Conservation (phyloP, 2,797 vertebrate genomes). For the Gila robusta region DNA sequence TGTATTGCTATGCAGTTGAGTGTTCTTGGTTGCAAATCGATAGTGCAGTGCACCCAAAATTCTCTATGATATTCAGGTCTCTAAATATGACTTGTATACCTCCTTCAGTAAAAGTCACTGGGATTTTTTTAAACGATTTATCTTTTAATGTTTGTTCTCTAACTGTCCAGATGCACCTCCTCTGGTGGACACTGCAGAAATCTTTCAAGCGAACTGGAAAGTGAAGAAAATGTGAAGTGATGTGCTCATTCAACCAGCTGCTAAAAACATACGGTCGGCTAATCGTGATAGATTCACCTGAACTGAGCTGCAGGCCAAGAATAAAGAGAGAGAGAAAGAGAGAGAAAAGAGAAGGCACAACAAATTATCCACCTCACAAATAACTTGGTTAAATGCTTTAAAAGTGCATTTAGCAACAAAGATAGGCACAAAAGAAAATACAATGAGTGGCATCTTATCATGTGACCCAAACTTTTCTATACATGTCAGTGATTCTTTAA, state of each 20-base stretch:
- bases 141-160: background rate
- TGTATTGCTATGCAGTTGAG: background rate
- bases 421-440: slow-evolving; percentile 32
- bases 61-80: background rate
- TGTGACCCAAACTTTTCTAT: slow-evolving; percentile 43
- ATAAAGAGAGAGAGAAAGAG: background rate
- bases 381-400: slow-evolving; percentile 39
- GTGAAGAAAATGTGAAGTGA: slow-evolving; percentile 33
- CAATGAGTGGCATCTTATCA: slow-evolving; percentile 37
- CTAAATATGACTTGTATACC: background rate
- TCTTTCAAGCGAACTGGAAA: slow-evolving; percentile 8
- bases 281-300: slow-evolving; percentile 45
- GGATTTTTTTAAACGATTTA: background rate
- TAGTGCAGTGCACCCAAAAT: background rate
- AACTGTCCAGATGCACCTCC: background rate
- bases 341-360: background rate
- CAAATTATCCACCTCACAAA: slow-evolving; percentile 36
- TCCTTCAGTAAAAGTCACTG: background rate
- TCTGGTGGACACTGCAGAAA: slow-evolving; percentile 8
- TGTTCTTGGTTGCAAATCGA: background rate
- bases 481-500: slow-evolving; percentile 47
- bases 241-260: slow-evolving; percentile 41
- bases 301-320: slow-evolving; percentile 10
- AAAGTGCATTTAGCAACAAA: slow-evolving; percentile 42
- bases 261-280: slow-evolving; percentile 25